A percentile compares a stretch with the other conserved stretches of the same genome.
Conservation (phyloP, 2,113 vertebrate species). For the Prionailurus viverrinus region DNA sequence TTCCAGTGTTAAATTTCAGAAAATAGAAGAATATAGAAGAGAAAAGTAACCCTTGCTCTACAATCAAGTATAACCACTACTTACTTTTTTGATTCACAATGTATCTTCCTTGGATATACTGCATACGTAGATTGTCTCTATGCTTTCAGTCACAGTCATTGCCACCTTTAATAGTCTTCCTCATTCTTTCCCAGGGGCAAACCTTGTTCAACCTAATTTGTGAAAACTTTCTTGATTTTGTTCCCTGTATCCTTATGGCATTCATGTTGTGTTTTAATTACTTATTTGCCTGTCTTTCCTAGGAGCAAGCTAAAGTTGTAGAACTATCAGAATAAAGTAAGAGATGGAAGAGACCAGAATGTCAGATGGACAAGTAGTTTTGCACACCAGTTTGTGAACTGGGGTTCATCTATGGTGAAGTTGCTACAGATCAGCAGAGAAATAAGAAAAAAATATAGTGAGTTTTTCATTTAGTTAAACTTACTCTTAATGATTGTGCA, state of each 20-base stretch:
- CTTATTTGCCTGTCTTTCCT: neutral
- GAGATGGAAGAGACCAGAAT: neutral
- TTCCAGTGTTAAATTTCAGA: neutral
- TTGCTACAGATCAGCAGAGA: neutral
- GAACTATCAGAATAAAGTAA: constrained; percentile 39
- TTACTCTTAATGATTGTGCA: neutral
- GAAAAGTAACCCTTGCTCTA: neutral
- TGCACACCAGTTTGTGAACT: neutral
- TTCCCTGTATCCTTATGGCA: neutral
- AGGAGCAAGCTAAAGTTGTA: constrained; percentile 44
- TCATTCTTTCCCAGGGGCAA: neutral
- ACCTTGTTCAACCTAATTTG: neutral
- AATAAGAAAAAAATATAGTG: neutral
- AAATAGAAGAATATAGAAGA: constrained; percentile 38
- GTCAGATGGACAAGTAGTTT: neutral
- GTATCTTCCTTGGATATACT: neutral
- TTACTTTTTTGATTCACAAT: neutral
- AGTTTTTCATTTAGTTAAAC: constrained; percentile 24
- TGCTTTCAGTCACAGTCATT: neutral
- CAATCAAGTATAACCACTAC: neutral
- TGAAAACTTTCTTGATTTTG: neutral
- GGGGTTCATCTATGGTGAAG: neutral
- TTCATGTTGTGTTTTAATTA: neutral
- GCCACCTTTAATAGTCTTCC: neutral
- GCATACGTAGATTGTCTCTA: neutral